Conservation (phyloP, 2,888 invertebrate species). For the Papilio elwesi region DNA sequence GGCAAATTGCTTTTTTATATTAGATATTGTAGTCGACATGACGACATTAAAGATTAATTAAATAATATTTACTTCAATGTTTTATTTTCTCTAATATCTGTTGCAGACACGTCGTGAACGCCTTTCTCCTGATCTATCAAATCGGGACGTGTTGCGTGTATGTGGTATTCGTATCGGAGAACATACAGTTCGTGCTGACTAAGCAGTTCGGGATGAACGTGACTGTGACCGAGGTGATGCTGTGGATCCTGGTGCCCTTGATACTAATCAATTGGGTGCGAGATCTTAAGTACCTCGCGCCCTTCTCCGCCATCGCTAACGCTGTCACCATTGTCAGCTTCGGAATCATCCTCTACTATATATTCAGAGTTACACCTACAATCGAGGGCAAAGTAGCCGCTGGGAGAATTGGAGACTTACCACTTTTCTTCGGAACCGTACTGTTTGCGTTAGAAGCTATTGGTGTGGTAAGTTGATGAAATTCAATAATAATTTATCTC, state of each 20-base stretch:
- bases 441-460: constrained; percentile 98
- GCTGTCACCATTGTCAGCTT: constrained; percentile 92
- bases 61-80: neutral
- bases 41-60: neutral
- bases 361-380: constrained; percentile 89
- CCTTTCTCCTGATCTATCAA: constrained; percentile 93
- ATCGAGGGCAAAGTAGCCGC: constrained; percentile 86
- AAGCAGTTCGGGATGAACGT: constrained; percentile 79
- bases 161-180: constrained; percentile 95
- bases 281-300: constrained; percentile 94
- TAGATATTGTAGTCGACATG: neutral
- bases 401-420: constrained; percentile 88
- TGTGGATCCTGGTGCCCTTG: constrained; percentile 88
- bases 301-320: constrained; percentile 95
- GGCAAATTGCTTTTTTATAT: neutral
- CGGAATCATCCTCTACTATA: constrained; percentile 92
- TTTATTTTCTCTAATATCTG: constrained; percentile 11
- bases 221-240: constrained; percentile 87
- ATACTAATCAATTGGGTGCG: constrained; percentile 92
- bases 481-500: neutral
- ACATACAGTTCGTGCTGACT: constrained; percentile 88
- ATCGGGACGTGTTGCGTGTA: constrained; percentile 98
- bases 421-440: constrained; percentile 97
- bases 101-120: constrained; percentile 88
- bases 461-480: constrained; percentile 88